These are phyloP conservation scores for Dasyurus viverrinus DNA, from an alignment of 2,113 vertebrate species.

Conservation along the genomic window DNA sequence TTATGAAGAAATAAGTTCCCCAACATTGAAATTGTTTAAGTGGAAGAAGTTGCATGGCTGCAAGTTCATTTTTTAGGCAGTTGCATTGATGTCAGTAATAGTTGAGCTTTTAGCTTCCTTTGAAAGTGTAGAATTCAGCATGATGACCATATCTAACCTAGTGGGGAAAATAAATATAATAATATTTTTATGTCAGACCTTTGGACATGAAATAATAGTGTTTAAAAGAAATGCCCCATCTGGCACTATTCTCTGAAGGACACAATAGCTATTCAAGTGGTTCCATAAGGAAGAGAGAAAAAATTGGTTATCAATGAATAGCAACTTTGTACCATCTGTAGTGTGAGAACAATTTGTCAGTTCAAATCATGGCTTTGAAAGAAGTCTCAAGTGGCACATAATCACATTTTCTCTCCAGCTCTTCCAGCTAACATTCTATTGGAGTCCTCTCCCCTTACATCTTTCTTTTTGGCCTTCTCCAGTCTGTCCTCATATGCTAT, in stretches of 20 bases:
- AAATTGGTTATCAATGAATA: neutral
- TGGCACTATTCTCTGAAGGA: neutral
- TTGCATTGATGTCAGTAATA: neutral
- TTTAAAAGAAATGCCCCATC: neutral
- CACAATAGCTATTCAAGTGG: neutral
- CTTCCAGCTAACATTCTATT: neutral
- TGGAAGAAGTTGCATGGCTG: neutral
- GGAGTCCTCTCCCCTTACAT: neutral
- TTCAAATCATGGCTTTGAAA: neutral
- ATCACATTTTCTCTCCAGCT: neutral
- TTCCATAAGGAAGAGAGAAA: neutral
- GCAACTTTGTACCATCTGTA: neutral
- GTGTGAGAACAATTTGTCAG: neutral
- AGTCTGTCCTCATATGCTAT: neutral
- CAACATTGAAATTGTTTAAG: neutral
- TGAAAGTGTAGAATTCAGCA: neutral
- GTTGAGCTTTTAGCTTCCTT: neutral
- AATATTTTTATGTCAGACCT: neutral
- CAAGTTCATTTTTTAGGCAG: neutral
- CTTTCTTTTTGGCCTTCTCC: neutral
- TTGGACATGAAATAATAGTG: neutral
- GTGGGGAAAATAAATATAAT: neutral
- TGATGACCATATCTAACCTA: neutral
- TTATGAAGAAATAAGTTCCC: neutral
- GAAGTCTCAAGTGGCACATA: neutral